Conservation (phyloP, 2,113 vertebrate species). For the Anhinga anhinga region DNA sequence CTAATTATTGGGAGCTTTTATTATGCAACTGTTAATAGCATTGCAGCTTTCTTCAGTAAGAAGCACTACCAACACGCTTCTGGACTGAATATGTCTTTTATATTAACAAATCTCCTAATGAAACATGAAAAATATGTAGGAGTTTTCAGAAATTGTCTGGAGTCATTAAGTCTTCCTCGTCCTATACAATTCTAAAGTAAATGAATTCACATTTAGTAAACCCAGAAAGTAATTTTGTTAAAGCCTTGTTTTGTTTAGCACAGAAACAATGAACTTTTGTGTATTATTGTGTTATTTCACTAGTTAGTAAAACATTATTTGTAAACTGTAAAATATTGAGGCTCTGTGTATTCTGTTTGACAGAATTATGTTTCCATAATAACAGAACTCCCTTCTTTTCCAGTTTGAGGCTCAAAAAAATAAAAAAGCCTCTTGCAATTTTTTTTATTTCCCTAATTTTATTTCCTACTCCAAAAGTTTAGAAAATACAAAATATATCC, state of each 20-base stretch:
- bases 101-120: background rate
- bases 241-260: background rate
- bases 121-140: background rate
- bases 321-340: background rate
- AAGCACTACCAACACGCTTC: background rate
- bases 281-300: background rate
- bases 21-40: background rate
- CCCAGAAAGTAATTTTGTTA: background rate
- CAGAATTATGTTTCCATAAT: background rate
- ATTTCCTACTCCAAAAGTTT: background rate
- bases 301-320: background rate
- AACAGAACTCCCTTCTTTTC: background rate
- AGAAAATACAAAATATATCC: background rate
- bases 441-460: background rate
- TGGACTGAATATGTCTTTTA: background rate
- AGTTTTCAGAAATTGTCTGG: background rate
- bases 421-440: background rate
- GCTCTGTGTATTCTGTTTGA: background rate
- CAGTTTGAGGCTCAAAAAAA: background rate
- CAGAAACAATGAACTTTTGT: background rate
- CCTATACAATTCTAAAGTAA: background rate
- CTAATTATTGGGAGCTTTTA: conserved; percentile 25
- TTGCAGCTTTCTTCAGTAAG: background rate
- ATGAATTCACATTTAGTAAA: background rate
- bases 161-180: background rate